Evolutionary conservation across 1,140 invertebrate species (phyloP), one percentile per base, ranked within the genome.

Genomic region (Drosophila setifemur): DNA sequence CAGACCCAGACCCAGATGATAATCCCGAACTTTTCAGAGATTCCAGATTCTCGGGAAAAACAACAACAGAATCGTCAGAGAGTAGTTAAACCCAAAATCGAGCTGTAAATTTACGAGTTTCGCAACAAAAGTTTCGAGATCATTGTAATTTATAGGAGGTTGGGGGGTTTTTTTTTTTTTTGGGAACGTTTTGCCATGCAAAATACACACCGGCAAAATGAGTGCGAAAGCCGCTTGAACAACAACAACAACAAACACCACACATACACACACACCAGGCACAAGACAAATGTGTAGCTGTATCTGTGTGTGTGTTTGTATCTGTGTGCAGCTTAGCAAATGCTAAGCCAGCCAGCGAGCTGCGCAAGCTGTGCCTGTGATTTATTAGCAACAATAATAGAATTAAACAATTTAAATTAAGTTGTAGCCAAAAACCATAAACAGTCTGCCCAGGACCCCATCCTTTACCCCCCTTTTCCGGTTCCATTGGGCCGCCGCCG

Each of bases 381-480:
- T 89, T 89, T 89, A 89, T 89, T 89, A 89, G 87, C 87, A 89
- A 87, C 87, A 89, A 87, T 89, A 89, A 89, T 89, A 89, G 87
- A 89, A 89, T 89, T 89, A 89, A 89, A 87, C 87, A 89, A 89
- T 89, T 89, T 89, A 89, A 89, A 89, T 89, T 87, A 89, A 89
- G 87, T 89, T 89, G 87, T 87, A 87, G 87, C 81, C 79, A 71
- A 85, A 83, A 85, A 85, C 79, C 79, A 85, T 85, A 85, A 85
- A 85, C 79, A 86, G 79, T 85, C 74, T 79, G 63, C 69, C 79
- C 66, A 61, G 40, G 54, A 40, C 33, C 29, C 33, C 39, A 14
- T 7, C 8, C 18, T 7, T n/a, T n/a, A n/a, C n/a, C n/a, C n/a
- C n/a, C n/a, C n/a, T n/a, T n/a, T n/a, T n/a, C n/a, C n/a, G n/a